Evolutionary conservation across 2,797 vertebrate species (phyloP).

Genomic region (Loris lydekkerianus): DNA sequence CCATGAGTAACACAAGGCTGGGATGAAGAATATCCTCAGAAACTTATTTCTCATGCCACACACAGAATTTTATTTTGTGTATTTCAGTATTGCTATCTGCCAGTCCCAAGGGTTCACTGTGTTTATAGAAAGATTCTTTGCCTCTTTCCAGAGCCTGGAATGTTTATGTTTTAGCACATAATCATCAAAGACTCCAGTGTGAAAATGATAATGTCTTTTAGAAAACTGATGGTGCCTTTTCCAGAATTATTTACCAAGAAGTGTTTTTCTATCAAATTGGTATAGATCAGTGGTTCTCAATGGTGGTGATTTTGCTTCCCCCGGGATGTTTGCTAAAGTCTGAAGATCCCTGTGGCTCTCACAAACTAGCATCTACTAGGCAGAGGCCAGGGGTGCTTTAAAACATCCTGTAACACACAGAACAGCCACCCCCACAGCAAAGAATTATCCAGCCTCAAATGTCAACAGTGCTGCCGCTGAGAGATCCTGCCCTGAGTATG

Average conservation of each 20-base stretch:
- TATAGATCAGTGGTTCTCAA: background rate
- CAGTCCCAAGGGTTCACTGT: slow-evolving; percentile 57
- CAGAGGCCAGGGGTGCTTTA: background rate
- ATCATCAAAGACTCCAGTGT: slow-evolving; percentile 70
- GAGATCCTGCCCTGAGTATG: background rate
- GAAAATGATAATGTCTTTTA: slow-evolving; percentile 63
- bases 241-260: slow-evolving; percentile 32
- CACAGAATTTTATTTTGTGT: slow-evolving; percentile 66
- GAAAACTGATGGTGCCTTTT: slow-evolving; percentile 50
- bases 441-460: background rate
- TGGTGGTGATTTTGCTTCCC: background rate
- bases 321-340: background rate
- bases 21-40: slow-evolving; percentile 82
- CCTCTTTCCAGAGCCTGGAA: slow-evolving; percentile 66
- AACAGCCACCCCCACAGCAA: background rate
- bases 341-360: background rate
- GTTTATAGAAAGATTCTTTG: slow-evolving; percentile 76
- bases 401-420: background rate
- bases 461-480: background rate
- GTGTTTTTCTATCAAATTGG: background rate
- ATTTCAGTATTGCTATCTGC: slow-evolving; percentile 55
- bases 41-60: slow-evolving; percentile 63
- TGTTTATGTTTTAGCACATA: slow-evolving; percentile 77
- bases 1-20: slow-evolving; percentile 61
- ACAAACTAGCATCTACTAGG: background rate